Evolutionary conservation across 2,888 invertebrate genomes (phyloP).

Genomic region (Gymnosoma rotundatum): DNA sequence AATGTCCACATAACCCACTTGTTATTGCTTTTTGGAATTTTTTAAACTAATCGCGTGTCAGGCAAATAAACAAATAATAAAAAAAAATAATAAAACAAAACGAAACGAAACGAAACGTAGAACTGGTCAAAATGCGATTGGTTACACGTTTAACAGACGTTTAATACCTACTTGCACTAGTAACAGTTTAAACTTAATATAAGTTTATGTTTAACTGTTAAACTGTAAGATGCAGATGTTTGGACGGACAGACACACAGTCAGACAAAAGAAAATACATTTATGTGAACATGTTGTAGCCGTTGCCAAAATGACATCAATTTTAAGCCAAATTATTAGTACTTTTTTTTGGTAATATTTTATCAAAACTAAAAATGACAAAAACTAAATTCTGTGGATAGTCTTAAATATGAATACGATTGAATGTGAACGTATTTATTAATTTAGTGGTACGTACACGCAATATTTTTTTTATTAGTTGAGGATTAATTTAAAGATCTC

Average conservation of each 20-base stretch:
- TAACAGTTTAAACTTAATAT: constrained; percentile 3
- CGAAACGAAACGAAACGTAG: constrained; percentile 27
- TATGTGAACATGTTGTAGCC: constrained; percentile 55
- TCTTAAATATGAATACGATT: neutral
- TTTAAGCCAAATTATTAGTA: constrained; percentile 67
- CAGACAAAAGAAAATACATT: neutral
- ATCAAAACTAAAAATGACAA: constrained; percentile 34
- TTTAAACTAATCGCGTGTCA: constrained; percentile 69
- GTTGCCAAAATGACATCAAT: constrained; percentile 68
- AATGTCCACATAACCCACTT: constrained; percentile 66
- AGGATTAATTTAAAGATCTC: too few species aligned
- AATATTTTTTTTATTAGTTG: too few species aligned
- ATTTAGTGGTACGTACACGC: neutral
- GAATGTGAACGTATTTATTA: neutral
- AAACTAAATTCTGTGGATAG: constrained; percentile 23
- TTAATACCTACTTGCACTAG: neutral
- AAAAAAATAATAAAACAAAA: constrained; percentile 1
- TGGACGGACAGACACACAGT: neutral
- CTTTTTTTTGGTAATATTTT: constrained; percentile 62
- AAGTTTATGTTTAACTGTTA: constrained; percentile 2
- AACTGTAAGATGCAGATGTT: neutral
- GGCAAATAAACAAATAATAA: constrained; percentile 11
- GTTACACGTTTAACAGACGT: constrained; percentile 20
- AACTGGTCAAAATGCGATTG: constrained; percentile 57
- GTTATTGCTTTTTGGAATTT: constrained; percentile 61